phyloP scores from a whole-genome alignment of 1,140 invertebrate genomes.

The Rhopalosiphum padi region DNA sequence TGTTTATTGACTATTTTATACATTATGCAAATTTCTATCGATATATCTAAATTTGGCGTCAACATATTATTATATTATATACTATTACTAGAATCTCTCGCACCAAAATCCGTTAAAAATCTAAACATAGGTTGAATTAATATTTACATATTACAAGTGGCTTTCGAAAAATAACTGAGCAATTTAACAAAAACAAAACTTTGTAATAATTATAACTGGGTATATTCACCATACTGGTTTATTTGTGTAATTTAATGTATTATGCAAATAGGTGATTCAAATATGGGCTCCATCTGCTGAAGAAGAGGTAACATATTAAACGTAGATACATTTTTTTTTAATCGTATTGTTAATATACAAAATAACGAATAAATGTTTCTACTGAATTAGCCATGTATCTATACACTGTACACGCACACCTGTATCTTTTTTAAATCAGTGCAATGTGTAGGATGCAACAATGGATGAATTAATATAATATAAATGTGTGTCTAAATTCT shows the following conservation, averaged over 20 bases:
- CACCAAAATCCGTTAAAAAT: not conserved
- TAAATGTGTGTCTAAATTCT: not conserved
- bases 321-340: not conserved
- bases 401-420: not conserved
- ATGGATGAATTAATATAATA: slow-evolving; percentile 30
- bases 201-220: not conserved
- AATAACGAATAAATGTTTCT: not conserved
- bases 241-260: not conserved
- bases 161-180: not conserved
- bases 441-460: slow-evolving; percentile 24
- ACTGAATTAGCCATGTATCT: not conserved
- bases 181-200: not conserved
- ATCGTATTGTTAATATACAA: not conserved
- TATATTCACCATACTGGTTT: not conserved
- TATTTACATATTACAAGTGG: slow-evolving; percentile 2
- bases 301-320: not conserved
- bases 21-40: not conserved
- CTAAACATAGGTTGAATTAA: not conserved
- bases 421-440: slow-evolving; percentile 15
- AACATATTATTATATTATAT: not conserved
- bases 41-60: not conserved
- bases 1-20: not conserved
- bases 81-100: not conserved
- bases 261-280: not conserved
- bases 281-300: no score